These are phyloP conservation scores for Atta cephalotes DNA, from an alignment of 1,140 invertebrate species.

Conservation along the genomic window DNA sequence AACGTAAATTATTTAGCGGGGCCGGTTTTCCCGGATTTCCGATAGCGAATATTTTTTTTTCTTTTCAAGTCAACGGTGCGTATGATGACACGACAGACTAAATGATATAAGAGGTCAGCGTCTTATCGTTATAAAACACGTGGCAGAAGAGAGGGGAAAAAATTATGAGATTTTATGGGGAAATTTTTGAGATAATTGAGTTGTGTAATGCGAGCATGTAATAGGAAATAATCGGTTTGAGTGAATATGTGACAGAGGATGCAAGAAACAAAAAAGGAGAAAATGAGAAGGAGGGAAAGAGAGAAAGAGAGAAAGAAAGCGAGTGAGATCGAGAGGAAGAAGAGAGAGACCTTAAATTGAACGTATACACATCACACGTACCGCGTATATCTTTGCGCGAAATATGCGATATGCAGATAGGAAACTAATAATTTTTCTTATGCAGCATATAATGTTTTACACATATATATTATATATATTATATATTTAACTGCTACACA, in stretches of 20 bases:
- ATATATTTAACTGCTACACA: conserved; percentile 73
- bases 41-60: conserved; percentile 13
- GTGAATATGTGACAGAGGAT: neutral
- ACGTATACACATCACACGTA: conserved; percentile 38
- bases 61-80: conserved; percentile 37
- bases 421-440: conserved; percentile 67
- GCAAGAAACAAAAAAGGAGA: neutral
- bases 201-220: neutral
- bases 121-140: conserved; percentile 35
- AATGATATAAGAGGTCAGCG: conserved; percentile 11
- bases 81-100: conserved; percentile 7
- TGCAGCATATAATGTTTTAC: conserved; percentile 46
- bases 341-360: neutral
- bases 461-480: conserved; percentile 58
- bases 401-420: conserved; percentile 40
- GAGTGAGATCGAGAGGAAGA: neutral
- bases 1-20: conserved; percentile 23
- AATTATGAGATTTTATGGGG: conserved; percentile 29
- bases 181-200: conserved; percentile 42
- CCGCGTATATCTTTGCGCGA: conserved; percentile 15
- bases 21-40: neutral
- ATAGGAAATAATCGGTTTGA: conserved; percentile 15
- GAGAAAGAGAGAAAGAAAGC: neutral
- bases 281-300: neutral
- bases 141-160: conserved; percentile 5